Conservation (phyloP, 1,140 invertebrate species). For the Galleria mellonella region DNA sequence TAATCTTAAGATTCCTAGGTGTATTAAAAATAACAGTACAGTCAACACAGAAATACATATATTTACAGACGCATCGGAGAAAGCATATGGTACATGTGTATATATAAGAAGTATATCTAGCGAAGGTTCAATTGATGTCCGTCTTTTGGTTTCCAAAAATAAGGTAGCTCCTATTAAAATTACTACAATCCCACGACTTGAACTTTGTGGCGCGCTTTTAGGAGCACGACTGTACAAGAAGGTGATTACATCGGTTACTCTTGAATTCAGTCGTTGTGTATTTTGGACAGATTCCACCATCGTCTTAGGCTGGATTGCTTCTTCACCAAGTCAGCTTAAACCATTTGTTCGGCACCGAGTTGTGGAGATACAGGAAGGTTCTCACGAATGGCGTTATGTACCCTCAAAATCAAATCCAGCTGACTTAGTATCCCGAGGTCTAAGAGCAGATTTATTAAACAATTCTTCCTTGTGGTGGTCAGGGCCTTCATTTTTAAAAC, state of each 20-base stretch:
- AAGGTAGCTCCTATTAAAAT: constrained; percentile 4
- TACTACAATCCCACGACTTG: constrained; percentile 4
- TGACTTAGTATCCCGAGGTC: too few species aligned
- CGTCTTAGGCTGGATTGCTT: constrained; percentile 10
- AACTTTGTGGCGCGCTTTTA: constrained; percentile 5
- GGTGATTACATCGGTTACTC: too few species aligned
- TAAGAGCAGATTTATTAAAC: too few species aligned
- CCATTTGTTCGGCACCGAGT: constrained; percentile 5
- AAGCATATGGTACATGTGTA: constrained; percentile 36
- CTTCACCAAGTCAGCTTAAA: constrained; percentile 2
- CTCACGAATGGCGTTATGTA: too few species aligned
- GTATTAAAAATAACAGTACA: constrained; percentile 10
- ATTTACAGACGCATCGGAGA: constrained; percentile 43
- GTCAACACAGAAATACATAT: constrained; percentile 18
- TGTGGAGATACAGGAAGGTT: too few species aligned
- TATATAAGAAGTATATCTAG: constrained; percentile 30
- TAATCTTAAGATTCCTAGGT: constrained; percentile 15
- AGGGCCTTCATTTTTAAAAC: not conserved
- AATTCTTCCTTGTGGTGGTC: constrained; percentile 17
- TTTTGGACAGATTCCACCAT: constrained; percentile 4
- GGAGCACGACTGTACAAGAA: not conserved
- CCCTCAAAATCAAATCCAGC: too few species aligned
- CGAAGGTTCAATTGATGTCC: not conserved
- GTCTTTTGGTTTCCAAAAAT: constrained; percentile 5
- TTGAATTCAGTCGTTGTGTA: too few species aligned